A percentile compares a stretch with the other conserved stretches of the same genome.
These are phyloP conservation scores for Hylaeus anthracinus DNA, from an alignment of 1,140 invertebrate species.

Conservation along the genomic window DNA sequence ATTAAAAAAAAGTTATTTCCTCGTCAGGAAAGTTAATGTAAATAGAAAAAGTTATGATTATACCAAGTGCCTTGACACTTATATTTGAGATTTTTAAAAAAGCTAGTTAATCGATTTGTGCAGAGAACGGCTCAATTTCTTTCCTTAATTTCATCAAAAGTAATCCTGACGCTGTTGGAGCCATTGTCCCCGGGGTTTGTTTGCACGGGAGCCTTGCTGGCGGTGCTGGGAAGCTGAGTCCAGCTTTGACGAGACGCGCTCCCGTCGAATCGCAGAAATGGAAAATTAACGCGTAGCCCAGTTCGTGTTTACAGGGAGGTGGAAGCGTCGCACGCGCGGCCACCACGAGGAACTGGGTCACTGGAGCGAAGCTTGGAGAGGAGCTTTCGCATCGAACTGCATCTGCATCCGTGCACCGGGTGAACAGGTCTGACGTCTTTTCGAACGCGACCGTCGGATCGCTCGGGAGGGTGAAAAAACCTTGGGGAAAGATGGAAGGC, in stretches of 20 bases:
- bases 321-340: conserved; percentile 27
- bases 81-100: no score
- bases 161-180: no score
- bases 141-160: conserved; percentile 16
- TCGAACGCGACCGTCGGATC: not conserved
- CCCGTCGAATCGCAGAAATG: conserved; percentile 22
- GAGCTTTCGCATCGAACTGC: conserved; percentile 55
- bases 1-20: no score
- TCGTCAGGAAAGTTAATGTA: no score
- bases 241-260: no score
- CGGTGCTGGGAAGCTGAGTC: not conserved
- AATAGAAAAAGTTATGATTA: no score
- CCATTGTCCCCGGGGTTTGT: not conserved
- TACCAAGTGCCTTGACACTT: no score
- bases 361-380: conserved; percentile 59
- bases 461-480: not conserved
- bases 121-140: no score
- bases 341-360: conserved; percentile 64
- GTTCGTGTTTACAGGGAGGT: conserved; percentile 1
- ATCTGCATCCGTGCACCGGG: conserved; percentile 47
- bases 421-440: not conserved
- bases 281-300: conserved; percentile 35
- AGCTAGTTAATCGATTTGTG: no score
- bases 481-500: not conserved
- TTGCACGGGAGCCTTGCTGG: not conserved